Conservation (phyloP, 2,113 vertebrate genomes). For the Melozone crissalis region DNA sequence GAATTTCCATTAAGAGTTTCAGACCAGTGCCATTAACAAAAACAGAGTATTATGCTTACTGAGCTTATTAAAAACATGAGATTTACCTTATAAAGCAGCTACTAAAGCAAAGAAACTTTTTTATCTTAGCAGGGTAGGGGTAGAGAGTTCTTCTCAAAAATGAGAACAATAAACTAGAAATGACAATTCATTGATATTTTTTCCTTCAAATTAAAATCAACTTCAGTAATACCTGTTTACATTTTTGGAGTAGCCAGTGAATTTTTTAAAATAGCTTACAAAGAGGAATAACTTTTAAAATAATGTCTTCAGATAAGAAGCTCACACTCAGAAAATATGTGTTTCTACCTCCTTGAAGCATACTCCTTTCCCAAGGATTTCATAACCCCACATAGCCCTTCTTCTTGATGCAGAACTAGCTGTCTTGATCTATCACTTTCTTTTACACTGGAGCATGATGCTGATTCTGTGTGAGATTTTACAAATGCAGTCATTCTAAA, state of each 20-base stretch:
- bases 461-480: neutral
- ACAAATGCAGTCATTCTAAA: neutral
- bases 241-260: neutral
- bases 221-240: neutral
- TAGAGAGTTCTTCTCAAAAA: neutral
- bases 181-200: neutral
- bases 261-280: neutral
- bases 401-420: neutral
- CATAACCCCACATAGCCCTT: neutral
- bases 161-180: neutral
- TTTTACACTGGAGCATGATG: neutral
- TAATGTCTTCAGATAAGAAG: neutral
- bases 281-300: neutral
- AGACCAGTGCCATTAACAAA: neutral
- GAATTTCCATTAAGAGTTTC: neutral
- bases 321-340: neutral
- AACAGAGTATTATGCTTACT: neutral
- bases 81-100: neutral
- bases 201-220: constrained; percentile 33
- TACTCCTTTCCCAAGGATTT: neutral
- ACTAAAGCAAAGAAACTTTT: neutral
- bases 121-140: neutral
- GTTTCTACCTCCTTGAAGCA: neutral
- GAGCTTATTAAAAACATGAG: neutral
- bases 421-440: neutral